phyloP scores from a whole-genome alignment of 2,113 vertebrate genomes.

The Psammodynastes pulverulentus region DNA sequence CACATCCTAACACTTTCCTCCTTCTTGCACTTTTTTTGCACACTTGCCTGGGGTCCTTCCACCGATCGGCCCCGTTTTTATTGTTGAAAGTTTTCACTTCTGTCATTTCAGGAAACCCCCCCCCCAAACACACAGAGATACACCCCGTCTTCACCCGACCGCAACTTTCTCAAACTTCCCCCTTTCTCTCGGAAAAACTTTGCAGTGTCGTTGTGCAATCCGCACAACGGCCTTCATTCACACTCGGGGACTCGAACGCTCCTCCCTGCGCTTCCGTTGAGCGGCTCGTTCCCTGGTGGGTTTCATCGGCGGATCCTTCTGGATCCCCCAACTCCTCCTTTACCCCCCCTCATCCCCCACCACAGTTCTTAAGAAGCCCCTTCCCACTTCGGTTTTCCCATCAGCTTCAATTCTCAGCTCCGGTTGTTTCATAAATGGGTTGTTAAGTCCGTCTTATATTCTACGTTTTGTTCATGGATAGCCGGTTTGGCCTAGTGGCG shows the following conservation, averaged over 20 bases:
- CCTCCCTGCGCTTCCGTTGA: background rate
- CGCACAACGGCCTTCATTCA: background rate
- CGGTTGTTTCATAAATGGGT: background rate
- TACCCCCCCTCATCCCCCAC: too few species aligned
- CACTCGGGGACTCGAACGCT: rapidly evolving
- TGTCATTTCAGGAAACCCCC: background rate
- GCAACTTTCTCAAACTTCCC: background rate
- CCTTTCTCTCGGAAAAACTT: background rate
- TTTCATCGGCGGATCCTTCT: background rate
- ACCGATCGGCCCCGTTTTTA: background rate
- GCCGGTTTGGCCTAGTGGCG: background rate
- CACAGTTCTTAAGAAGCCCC: background rate
- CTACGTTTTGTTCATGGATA: background rate
- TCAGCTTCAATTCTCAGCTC: background rate
- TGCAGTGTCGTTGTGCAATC: background rate
- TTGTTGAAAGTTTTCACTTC: background rate
- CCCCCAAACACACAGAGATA: too few species aligned
- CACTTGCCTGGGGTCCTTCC: background rate
- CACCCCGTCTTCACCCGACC: background rate
- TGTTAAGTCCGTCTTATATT: background rate
- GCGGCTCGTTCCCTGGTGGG: background rate
- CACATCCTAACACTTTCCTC: rapidly evolving
- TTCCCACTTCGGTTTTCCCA: background rate
- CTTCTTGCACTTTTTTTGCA: background rate
- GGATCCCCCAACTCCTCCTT: background rate